Percentiles rank a stretch among this genome's conserved stretches.
phyloP scores from a whole-genome alignment of 2,888 invertebrate genomes.

The Camptogramma bilineatum region DNA sequence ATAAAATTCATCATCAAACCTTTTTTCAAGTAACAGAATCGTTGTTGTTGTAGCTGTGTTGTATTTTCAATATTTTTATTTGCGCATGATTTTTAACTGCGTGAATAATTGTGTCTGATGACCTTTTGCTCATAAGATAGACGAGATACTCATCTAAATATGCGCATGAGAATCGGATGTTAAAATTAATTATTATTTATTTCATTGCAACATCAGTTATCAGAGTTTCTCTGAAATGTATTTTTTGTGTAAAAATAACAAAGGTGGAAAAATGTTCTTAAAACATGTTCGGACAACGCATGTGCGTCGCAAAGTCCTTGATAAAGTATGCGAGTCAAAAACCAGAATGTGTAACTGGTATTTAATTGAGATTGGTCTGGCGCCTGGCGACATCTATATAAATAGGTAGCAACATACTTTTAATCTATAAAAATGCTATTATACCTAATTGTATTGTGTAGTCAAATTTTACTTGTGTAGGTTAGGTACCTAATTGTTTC shows the following conservation, averaged over 20 bases:
- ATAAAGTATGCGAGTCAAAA: slow-evolving; percentile 30
- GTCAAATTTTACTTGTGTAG: no score
- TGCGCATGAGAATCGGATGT: slow-evolving; percentile 17
- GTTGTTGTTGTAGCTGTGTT: neutral
- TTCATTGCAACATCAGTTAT: slow-evolving; percentile 18
- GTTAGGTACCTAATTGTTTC: no score
- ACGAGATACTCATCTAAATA: slow-evolving; percentile 13
- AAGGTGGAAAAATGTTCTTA: slow-evolving; percentile 1
- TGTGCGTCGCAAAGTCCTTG: slow-evolving; percentile 28
- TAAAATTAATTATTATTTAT: slow-evolving; percentile 16
- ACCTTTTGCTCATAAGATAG: slow-evolving; percentile 17
- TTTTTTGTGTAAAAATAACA: slow-evolving; percentile 10
- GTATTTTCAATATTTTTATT: neutral
- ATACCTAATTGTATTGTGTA: no score
- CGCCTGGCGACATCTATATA: slow-evolving; percentile 8
- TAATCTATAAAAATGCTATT: neutral
- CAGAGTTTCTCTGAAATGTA: neutral
- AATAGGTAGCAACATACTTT: neutral
- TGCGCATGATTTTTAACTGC: slow-evolving; percentile 6
- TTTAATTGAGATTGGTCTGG: slow-evolving; percentile 21
- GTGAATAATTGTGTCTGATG: slow-evolving; percentile 17
- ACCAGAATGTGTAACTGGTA: slow-evolving; percentile 38
- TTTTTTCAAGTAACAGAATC: neutral
- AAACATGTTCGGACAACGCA: slow-evolving; percentile 3
- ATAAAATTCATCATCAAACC: no score